phyloP scores from a whole-genome alignment of 92 coral and sea anemone genomes.

The Zoanthus gigantus region DNA sequence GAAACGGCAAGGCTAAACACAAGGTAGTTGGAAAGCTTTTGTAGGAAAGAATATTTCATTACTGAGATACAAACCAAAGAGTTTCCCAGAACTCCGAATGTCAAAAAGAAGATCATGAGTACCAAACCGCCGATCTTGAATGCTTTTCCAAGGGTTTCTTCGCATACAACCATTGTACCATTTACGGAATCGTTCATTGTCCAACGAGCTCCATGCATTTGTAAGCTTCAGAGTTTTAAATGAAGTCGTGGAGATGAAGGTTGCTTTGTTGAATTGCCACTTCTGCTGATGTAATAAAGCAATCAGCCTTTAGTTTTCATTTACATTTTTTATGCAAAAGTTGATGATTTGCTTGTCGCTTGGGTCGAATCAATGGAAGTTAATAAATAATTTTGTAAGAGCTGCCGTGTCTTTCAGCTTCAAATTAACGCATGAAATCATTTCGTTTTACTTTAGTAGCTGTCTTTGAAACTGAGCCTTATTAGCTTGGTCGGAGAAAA shows the following conservation, averaged over 20 bases:
- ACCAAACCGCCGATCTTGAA: constrained; percentile 70
- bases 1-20: constrained; percentile 83
- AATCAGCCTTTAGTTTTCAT: neutral
- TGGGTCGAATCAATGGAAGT: neutral
- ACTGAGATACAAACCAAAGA: constrained; percentile 71
- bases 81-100: constrained; percentile 73
- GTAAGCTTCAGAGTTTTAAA: neutral
- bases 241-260: neutral
- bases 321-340: neutral
- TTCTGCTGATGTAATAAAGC: neutral
- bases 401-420: neutral
- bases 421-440: neutral
- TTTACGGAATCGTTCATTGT: constrained; percentile 37
- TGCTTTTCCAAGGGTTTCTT: constrained; percentile 56
- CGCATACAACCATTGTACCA: constrained; percentile 55
- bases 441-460: neutral
- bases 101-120: constrained; percentile 63
- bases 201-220: constrained; percentile 14
- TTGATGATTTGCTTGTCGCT: neutral
- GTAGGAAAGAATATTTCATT: constrained; percentile 62
- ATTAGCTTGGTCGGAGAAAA: neutral
- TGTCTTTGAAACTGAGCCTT: neutral
- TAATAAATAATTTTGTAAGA: neutral
- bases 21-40: constrained; percentile 66
- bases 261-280: neutral